These are phyloP conservation scores for Cyanoderma ruficeps DNA, from an alignment of 2,113 vertebrate genomes.

Conservation along the genomic window DNA sequence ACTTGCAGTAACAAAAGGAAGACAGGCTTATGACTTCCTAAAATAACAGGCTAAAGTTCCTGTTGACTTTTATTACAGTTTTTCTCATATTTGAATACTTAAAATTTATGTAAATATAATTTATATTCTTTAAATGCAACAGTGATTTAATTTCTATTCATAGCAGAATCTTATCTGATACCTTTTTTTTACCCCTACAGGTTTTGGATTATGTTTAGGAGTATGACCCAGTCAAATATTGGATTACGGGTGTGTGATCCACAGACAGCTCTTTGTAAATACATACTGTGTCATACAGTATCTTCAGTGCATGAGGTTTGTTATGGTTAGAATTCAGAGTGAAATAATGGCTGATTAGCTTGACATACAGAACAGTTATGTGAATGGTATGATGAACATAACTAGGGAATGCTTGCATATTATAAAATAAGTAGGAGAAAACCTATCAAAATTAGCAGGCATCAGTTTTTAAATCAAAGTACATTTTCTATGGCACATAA, in stretches of 20 bases:
- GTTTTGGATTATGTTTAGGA: neutral
- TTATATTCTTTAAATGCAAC: neutral
- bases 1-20: neutral
- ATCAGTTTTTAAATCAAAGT: neutral
- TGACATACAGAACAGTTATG: neutral
- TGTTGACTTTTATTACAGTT: neutral
- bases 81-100: neutral
- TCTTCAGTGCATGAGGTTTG: neutral
- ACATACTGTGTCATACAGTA: neutral
- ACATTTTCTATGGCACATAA: neutral
- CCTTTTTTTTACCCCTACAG: accelerated
- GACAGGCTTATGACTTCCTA: neutral
- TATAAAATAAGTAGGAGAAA: neutral
- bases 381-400: neutral
- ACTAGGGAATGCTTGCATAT: neutral
- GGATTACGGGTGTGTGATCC: neutral
- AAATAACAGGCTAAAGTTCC: neutral
- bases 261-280: neutral
- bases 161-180: neutral
- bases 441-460: neutral
- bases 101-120: neutral
- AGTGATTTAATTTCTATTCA: neutral
- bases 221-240: neutral
- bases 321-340: neutral
- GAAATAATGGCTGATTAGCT: neutral